phyloP scores from a whole-genome alignment of 2,113 vertebrate genomes.

The Rhagologus leucostigma region DNA sequence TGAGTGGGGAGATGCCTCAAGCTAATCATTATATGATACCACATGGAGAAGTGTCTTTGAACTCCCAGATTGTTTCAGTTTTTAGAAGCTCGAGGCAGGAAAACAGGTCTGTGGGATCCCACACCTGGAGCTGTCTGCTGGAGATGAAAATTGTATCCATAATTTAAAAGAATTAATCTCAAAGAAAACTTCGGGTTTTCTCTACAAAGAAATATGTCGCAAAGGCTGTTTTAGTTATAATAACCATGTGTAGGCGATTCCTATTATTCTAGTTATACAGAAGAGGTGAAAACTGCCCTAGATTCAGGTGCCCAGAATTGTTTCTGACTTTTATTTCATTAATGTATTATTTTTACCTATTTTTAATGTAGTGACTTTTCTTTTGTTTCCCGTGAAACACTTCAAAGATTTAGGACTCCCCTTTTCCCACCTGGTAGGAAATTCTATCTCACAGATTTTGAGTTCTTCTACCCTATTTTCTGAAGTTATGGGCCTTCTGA shows the following conservation, averaged over 20 bases:
- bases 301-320: not conserved
- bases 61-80: not conserved
- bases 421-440: not conserved
- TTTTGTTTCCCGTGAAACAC: not conserved
- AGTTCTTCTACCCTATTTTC: not conserved
- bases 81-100: not conserved
- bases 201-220: not conserved
- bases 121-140: not conserved
- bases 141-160: not conserved
- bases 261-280: not conserved
- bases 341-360: not conserved
- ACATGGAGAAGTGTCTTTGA: not conserved
- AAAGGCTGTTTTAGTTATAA: not conserved
- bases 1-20: not conserved
- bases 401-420: not conserved
- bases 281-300: not conserved
- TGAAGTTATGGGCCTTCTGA: not conserved
- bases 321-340: not conserved
- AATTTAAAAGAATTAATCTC: not conserved
- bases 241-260: rapidly evolving
- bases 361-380: not conserved
- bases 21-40: not conserved
- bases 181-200: not conserved
- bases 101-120: not conserved
- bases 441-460: not conserved